Evolutionary conservation across 2,888 invertebrate species (phyloP), one percentile per base, ranked within the genome.

Genomic region (Rhimphoctona megacephalus): DNA sequence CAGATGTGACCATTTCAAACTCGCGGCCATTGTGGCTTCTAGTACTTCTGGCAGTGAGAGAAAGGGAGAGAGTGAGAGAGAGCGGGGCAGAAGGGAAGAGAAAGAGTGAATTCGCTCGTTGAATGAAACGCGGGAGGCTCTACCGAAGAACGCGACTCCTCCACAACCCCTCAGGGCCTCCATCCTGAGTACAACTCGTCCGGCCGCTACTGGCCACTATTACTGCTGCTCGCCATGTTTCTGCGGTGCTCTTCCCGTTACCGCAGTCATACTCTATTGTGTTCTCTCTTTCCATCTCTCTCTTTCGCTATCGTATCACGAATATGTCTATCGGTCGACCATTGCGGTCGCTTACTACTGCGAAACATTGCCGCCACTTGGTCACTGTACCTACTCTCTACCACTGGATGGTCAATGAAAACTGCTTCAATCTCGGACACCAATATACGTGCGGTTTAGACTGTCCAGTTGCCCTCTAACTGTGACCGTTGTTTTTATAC

Each of bases 281-380:
- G 54, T 36, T 22, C 67, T 67, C 78, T 39, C 72, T 77, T 64
- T 52, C 49, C 66, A 64, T 78, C 43, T 57, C 81, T 85, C 87
- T 81, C 85, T 85, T 80, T 81, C 69, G 83, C 85, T 69, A 67
- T 69, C 36, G 61, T 78, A 69, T 69, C 81, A 77, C 77, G 69
- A 78, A 83, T 83, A 81, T 69, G 87, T 85, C 83, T 82, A 85
- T 83, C 78, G 85, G 87, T 83, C 70, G 78, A 86, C 85, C 82
- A 87, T 76, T 81, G 86, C 79, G 85, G 83, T 87, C 72, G 79
- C 77, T 85, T 81, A 88, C 85, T 81, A 83, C 86, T 74, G 74
- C 79, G 22, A 69, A 86, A 72, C 77, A 81, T 78, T 77, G 61
- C 77, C 78, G 83, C 66, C 66, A 73, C 66, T 83, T 64, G 70